Percentiles rank a stretch among this genome's conserved stretches.
phyloP scores from a whole-genome alignment of 2,113 vertebrate genomes.

The Dinomys branickii region DNA sequence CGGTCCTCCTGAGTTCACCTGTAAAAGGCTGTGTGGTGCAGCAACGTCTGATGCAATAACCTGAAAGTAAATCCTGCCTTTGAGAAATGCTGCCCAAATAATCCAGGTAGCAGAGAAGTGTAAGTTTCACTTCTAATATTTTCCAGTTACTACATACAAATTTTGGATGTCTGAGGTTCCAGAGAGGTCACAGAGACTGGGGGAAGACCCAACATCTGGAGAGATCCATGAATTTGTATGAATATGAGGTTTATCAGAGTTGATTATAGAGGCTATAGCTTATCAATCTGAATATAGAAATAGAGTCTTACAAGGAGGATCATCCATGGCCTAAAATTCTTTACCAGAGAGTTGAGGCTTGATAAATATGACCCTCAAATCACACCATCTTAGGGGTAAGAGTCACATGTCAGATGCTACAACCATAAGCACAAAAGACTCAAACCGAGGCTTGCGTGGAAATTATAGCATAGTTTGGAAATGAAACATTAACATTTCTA shows the following conservation, averaged over 20 bases:
- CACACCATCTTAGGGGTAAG: not conserved
- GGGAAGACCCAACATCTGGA: not conserved
- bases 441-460: not conserved
- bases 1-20: not conserved
- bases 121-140: slow-evolving; percentile 16
- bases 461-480: slow-evolving; percentile 54
- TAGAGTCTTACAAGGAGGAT: not conserved
- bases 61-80: not conserved
- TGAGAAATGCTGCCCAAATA: slow-evolving; percentile 9
- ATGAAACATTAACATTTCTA: slow-evolving; percentile 32
- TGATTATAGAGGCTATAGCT: not conserved
- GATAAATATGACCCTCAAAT: not conserved
- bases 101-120: not conserved
- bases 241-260: not conserved
- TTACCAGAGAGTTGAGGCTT: not conserved
- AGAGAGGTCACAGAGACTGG: not conserved
- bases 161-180: slow-evolving; percentile 33
- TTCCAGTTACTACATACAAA: not conserved
- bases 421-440: not conserved
- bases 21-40: not conserved
- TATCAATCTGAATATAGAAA: not conserved
- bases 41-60: not conserved
- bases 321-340: not conserved
- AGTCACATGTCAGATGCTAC: slow-evolving; percentile 49
- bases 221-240: not conserved